Evolutionary conservation across 2,888 invertebrate genomes (phyloP).

Genomic region (Dicranocentrus wangi): DNA sequence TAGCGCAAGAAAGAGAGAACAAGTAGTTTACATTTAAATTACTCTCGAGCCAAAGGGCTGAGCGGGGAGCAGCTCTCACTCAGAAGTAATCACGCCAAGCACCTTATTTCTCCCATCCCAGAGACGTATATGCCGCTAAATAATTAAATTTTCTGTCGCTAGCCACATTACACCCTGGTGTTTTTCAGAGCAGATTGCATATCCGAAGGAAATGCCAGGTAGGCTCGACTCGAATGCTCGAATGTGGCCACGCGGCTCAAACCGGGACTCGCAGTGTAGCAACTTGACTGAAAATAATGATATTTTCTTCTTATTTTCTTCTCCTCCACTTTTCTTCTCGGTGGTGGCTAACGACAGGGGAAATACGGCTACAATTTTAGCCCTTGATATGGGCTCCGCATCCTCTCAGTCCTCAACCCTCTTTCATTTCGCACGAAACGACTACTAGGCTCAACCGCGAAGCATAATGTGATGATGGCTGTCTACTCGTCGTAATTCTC

Average conservation of each 20-base stretch:
- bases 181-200: background rate
- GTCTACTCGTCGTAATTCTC: constrained; percentile 20
- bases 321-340: background rate
- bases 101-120: background rate
- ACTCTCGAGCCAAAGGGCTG: too few relatives aligned
- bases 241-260: too few relatives aligned
- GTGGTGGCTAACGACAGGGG: background rate
- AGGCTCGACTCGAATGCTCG: too few relatives aligned
- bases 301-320: background rate
- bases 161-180: background rate
- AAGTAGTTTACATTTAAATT: constrained; percentile 1
- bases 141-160: constrained; percentile 20
- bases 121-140: background rate
- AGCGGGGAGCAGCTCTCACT: background rate
- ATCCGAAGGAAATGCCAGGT: too few relatives aligned
- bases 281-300: constrained; percentile 7
- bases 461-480: constrained; percentile 31
- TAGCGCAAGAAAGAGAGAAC: too few relatives aligned
- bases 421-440: constrained; percentile 6
- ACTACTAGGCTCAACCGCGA: background rate
- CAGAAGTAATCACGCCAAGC: background rate
- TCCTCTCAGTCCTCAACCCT: too few relatives aligned
- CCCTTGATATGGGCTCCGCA: too few relatives aligned
- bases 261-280: too few relatives aligned
- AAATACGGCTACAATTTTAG: background rate